Conservation (phyloP, 1,140 invertebrate genomes). For the Caenorhabditis brenneri region DNA sequence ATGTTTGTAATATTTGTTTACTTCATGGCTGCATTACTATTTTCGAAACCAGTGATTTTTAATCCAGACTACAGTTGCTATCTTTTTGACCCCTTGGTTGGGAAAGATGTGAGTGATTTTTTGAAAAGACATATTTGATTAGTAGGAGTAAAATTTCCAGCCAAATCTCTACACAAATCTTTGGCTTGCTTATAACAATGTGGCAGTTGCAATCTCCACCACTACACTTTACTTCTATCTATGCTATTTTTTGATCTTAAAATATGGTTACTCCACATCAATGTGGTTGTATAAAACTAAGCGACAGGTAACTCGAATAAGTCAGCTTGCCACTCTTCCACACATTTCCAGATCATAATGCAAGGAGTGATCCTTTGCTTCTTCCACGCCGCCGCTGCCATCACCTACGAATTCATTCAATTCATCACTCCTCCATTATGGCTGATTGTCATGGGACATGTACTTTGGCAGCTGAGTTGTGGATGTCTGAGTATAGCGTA, state of each 20-base stretch:
- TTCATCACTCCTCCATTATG: neutral
- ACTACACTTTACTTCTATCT: slow-evolving; percentile 2
- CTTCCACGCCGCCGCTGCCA: neutral
- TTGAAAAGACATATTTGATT: no score
- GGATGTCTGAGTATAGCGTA: neutral
- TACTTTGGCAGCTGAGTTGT: neutral
- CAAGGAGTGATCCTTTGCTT: slow-evolving; percentile 34
- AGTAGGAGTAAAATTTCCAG: no score
- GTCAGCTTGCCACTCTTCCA: neutral
- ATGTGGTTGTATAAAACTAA: neutral
- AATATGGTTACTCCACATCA: slow-evolving; percentile 10
- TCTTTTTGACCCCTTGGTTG: neutral
- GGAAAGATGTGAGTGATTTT: neutral
- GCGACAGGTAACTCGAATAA: neutral
- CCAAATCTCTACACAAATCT: neutral
- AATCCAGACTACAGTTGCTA: neutral
- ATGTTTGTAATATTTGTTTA: neutral
- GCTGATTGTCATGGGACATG: neutral
- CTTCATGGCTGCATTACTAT: neutral
- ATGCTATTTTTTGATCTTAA: neutral
- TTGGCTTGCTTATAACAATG: neutral
- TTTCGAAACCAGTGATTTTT: neutral
- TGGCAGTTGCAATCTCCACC: neutral
- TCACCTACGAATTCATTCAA: slow-evolving; percentile 25
- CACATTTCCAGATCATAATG: slow-evolving; percentile 38